A percentile compares a stretch with the other conserved stretches of the same genome.
Conservation (phyloP, 1,140 invertebrate species). For the Drosophila pachea region DNA sequence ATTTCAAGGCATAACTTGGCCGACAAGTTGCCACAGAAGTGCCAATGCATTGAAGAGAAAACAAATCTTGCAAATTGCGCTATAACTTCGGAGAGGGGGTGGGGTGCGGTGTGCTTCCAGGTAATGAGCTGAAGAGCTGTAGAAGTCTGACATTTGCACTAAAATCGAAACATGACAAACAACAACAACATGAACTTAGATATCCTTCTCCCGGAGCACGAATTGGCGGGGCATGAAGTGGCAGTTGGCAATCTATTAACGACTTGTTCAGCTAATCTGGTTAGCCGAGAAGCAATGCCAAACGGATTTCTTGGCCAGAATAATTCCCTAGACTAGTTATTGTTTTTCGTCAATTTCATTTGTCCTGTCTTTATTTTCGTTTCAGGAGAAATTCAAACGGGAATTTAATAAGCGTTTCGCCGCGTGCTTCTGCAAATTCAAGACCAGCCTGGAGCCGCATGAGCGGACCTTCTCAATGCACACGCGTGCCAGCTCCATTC, state of each 20-base stretch:
- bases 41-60: conserved; percentile 4
- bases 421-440: conserved; percentile 70
- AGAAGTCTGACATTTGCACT: no score
- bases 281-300: no score
- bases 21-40: conserved; percentile 41
- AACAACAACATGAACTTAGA: no score
- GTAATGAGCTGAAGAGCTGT: background rate
- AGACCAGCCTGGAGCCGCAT: conserved; percentile 61
- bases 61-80: conserved; percentile 33
- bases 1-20: conserved; percentile 50
- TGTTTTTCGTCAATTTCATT: background rate
- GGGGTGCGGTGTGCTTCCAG: background rate
- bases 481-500: conserved; percentile 72
- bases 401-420: conserved; percentile 85
- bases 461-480: conserved; percentile 76
- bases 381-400: conserved; percentile 85
- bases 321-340: background rate
- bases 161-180: no score
- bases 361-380: background rate
- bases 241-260: no score
- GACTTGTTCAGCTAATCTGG: no score
- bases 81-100: no score
- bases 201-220: no score
- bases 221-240: no score
- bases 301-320: background rate